These are phyloP conservation scores for Trissoscelio sp. DNA, from an alignment of 2,888 invertebrate genomes.

Conservation along the genomic window DNA sequence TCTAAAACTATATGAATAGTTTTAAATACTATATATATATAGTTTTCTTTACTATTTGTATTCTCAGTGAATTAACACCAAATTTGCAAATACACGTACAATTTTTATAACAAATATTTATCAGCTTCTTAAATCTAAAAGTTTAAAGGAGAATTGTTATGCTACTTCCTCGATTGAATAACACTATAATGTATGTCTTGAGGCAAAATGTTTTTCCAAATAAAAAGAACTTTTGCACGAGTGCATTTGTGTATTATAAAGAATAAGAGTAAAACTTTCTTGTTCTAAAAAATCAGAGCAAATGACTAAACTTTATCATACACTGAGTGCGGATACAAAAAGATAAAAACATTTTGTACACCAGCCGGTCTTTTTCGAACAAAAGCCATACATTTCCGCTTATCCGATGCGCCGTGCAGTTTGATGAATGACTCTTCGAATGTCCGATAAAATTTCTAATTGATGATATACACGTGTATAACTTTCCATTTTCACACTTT, in stretches of 20 bases:
- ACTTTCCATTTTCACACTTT: constrained; percentile 66
- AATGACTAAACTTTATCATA: constrained; percentile 36
- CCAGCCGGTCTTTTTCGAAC: constrained; percentile 37
- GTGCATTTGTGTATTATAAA: background rate
- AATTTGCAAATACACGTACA: too few species aligned
- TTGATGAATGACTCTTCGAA: constrained; percentile 66
- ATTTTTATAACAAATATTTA: too few species aligned
- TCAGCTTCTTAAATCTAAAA: too few species aligned
- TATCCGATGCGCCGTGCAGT: constrained; percentile 50
- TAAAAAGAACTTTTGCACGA: background rate
- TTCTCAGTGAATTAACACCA: too few species aligned
- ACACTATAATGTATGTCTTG: background rate
- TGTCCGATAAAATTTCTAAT: constrained; percentile 66
- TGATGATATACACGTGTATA: constrained; percentile 64
- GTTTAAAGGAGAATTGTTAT: too few species aligned
- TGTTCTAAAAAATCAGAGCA: constrained; percentile 7
- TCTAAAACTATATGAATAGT: too few species aligned
- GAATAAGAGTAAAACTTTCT: background rate
- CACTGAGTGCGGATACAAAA: constrained; percentile 10
- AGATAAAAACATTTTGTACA: constrained; percentile 42
- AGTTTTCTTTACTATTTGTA: too few species aligned
- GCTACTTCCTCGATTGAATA: too few species aligned
- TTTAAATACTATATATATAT: too few species aligned
- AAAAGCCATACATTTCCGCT: constrained; percentile 65
- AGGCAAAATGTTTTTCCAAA: background rate